Conservation (phyloP, 2,797 vertebrate genomes). For the Gymnocypris eckloni region DNA sequence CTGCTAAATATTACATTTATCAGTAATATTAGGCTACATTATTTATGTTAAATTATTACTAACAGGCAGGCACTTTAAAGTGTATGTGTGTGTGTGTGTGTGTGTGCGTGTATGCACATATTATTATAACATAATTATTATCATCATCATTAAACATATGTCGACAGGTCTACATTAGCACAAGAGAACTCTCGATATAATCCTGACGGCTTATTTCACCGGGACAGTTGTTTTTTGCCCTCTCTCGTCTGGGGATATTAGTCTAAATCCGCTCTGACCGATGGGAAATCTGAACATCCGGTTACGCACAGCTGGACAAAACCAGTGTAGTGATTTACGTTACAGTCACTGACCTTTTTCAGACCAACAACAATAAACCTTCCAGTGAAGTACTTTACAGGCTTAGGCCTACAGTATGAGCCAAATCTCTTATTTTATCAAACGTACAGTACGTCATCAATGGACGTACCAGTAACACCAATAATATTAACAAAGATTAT, state of each 20-base stretch:
- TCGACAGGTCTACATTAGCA: slow-evolving; percentile 6
- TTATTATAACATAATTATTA: background rate
- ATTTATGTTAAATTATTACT: background rate
- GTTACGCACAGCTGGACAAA: background rate
- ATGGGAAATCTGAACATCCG: slow-evolving; percentile 41
- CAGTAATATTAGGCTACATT: background rate
- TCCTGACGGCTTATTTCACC: slow-evolving; percentile 58
- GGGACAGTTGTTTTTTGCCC: slow-evolving; percentile 52
- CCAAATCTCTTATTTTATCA: background rate
- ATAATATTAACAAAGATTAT: slow-evolving; percentile 10
- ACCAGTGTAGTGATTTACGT: background rate
- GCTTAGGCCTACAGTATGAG: background rate
- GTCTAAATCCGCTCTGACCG: slow-evolving; percentile 47
- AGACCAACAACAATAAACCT: background rate
- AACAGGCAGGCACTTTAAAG: too few relatives aligned
- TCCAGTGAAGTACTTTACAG: background rate
- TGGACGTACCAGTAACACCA: background rate
- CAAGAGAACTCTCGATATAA: slow-evolving; percentile 29
- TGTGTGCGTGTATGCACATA: background rate
- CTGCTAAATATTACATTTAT: background rate
- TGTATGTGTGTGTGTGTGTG: too few relatives aligned
- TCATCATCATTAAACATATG: background rate
- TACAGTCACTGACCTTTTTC: slow-evolving; percentile 2
- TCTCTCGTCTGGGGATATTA: slow-evolving; percentile 28
- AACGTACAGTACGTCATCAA: slow-evolving; percentile 4